Base-by-base conservation (phyloP, 2,797 vertebrate species). In the Chrysolophus pictus region DNA sequence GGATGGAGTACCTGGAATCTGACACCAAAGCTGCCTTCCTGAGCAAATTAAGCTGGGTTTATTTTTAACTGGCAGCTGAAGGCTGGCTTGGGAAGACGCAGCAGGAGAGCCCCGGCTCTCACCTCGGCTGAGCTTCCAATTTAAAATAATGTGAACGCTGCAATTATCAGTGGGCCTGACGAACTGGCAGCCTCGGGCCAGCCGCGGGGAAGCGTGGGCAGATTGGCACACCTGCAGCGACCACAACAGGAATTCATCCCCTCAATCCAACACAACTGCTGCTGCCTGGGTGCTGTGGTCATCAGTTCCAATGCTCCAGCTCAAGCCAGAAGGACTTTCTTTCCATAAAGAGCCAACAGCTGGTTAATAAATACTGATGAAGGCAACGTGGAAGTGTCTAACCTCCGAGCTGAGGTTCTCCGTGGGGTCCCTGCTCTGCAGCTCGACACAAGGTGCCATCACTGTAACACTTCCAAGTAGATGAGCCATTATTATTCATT, bases 401-500 rank as follows among this genome's bases (percentile, higher is more conserved):
- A 76, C 28, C 37, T 8, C 29, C 0, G 0, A 44, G 77, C 56
- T 58, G 42, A 23, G n/a, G 72, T 6, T 92, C 91, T 83, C 87
- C 47, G 1, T 2, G 4, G 90, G 92, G 60, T 46, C 79, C 81
- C 86, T 10, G 55, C 88, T 92, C 31, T 4, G 5, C 42, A 16
- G 90, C 95, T 58, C 91, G 79, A 95, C 91, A 55, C 87, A 81
- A 97, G 95, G 95, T 82, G 78, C 75, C 35, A 37, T 93, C 51
- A 9, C 94, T 55, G 94, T 93, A 94, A 88, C 93, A 47, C 81
- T 94, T 94, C 95, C 95, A 96, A 71, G 51, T 41, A 87, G 96
- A 90, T 3, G 59, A 95, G 94, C 97, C 76, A 64, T 88, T 89
- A 84, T 97, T 97, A 95, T 88, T 97, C 97, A 96, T 93, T 96